Evolutionary conservation across 2,797 vertebrate species (phyloP).

Genomic region (Nyctalus aviator): DNA sequence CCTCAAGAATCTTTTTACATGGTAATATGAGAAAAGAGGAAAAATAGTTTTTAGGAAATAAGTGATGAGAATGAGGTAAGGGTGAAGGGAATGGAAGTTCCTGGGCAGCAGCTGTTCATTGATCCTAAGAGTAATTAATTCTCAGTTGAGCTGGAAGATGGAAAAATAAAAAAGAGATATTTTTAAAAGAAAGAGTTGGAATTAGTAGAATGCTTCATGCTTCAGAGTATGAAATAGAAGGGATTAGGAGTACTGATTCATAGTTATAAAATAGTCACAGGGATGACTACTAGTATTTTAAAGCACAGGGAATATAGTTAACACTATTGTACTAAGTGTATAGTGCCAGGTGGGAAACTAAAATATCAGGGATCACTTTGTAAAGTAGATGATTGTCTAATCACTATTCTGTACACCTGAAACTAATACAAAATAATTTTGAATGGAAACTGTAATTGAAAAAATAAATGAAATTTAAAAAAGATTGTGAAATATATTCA

Average conservation of each 20-base stretch:
- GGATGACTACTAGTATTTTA: not conserved
- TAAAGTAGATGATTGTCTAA: not conserved
- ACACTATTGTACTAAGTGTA: not conserved
- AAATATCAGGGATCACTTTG: not conserved
- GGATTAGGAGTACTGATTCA: no score
- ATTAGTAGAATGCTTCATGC: not conserved
- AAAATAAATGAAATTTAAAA: not conserved
- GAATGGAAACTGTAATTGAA: not conserved
- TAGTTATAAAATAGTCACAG: not conserved
- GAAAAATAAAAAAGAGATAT: not conserved
- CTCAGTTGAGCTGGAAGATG: not conserved
- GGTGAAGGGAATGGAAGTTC: not conserved
- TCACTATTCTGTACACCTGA: not conserved
- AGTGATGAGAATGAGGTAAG: not conserved
- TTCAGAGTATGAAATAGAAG: conserved; percentile 1
- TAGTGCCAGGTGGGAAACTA: not conserved
- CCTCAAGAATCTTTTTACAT: conserved; percentile 4
- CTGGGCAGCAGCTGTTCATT: not conserved
- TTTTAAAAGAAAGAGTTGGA: conserved; percentile 32
- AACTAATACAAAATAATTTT: not conserved
- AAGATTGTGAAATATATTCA: conserved; percentile 19
- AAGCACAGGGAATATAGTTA: not conserved
- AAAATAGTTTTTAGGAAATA: conserved; percentile 1
- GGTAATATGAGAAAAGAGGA: conserved; percentile 2
- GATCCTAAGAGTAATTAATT: not conserved